A percentile compares a stretch with the other conserved stretches of the same genome.
Evolutionary conservation across 2,113 vertebrate genomes (phyloP).

Genomic region (Aphyosemion australe): DNA sequence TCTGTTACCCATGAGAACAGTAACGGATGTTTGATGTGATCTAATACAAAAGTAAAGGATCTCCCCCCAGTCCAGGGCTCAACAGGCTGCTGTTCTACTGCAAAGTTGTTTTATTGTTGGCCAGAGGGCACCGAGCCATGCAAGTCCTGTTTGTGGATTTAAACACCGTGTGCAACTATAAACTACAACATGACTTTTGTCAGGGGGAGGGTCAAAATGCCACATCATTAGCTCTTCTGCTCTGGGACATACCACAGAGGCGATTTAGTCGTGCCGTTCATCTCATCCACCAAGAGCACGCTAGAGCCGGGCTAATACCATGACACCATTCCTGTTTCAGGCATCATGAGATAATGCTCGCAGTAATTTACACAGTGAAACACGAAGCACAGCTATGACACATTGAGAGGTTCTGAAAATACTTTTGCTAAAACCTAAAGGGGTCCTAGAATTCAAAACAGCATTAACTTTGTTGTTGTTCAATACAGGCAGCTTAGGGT

Average conservation of each 20-base stretch:
- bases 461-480: no score
- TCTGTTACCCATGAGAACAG: no score
- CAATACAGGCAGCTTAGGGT: no score
- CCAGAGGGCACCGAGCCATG: slow-evolving; percentile 35
- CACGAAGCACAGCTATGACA: neutral
- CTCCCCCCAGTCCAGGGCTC: slow-evolving; percentile 16
- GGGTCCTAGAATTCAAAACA: neutral
- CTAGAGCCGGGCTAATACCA: slow-evolving; percentile 27
- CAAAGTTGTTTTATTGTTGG: slow-evolving; percentile 46
- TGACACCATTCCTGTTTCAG: slow-evolving; percentile 3
- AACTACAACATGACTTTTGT: slow-evolving; percentile 52
- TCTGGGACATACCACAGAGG: slow-evolving; percentile 28
- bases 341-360: neutral
- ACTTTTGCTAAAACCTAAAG: neutral
- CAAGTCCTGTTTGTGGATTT: slow-evolving; percentile 56
- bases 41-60: no score
- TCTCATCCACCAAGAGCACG: slow-evolving; percentile 49
- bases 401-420: neutral
- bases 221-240: slow-evolving; percentile 60
- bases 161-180: slow-evolving; percentile 56
- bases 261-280: slow-evolving; percentile 50
- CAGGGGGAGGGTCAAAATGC: slow-evolving; percentile 56
- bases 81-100: slow-evolving; percentile 4
- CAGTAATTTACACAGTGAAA: slow-evolving; percentile 1
- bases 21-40: no score